A percentile compares a stretch with the other conserved stretches of the same genome.
These are phyloP conservation scores for Recurvirostra avosetta DNA, from an alignment of 2,113 vertebrate species.

Conservation along the genomic window DNA sequence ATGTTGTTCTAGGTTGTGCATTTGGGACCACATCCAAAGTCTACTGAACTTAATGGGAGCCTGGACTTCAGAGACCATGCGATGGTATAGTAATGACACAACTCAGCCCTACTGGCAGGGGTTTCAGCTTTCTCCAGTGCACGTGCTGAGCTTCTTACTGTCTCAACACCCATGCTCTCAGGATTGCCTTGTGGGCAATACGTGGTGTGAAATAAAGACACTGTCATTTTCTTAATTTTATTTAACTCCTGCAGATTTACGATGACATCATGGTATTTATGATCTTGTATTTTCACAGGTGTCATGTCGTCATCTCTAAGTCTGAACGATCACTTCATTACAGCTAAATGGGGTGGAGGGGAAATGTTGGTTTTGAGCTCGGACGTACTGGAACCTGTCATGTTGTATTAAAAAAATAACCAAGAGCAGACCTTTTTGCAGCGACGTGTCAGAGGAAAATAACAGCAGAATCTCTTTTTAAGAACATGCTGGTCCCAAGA, in stretches of 20 bases:
- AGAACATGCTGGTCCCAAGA: not conserved
- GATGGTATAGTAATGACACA: not conserved
- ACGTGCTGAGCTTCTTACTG: not conserved
- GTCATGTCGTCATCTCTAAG: not conserved
- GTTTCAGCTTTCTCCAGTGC: not conserved
- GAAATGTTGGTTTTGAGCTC: not conserved
- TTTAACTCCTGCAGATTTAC: not conserved
- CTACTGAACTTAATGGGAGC: not conserved
- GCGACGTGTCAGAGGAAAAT: not conserved
- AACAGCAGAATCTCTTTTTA: not conserved
- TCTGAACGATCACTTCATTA: not conserved
- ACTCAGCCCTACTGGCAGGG: not conserved
- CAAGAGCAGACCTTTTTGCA: not conserved
- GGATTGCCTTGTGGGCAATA: not conserved
- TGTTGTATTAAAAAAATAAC: not conserved
- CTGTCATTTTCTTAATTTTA: not conserved
- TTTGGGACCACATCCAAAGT: not conserved
- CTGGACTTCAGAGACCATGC: not conserved
- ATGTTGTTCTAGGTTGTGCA: not conserved
- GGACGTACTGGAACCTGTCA: not conserved
- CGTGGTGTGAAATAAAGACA: not conserved
- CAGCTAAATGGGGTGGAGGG: not conserved
- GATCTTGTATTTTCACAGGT: conserved; percentile 48
- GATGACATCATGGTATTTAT: not conserved
- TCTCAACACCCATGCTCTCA: not conserved